Conservation (phyloP, 2,113 vertebrate species). For the Pterocles burchelli region DNA sequence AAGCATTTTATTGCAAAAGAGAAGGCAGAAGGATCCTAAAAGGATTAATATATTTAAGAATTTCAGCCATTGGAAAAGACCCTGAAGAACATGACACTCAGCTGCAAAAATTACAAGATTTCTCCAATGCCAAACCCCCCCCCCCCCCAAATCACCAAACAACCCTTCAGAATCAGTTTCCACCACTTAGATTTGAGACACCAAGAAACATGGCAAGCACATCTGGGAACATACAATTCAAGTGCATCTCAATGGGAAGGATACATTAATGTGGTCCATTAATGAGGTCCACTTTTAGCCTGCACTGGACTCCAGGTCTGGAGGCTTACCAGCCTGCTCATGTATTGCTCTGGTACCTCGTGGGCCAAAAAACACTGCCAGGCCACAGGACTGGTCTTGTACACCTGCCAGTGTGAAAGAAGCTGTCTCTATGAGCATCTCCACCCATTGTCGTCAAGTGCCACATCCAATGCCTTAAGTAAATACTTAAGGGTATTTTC, state of each 20-base stretch:
- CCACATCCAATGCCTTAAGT: not conserved
- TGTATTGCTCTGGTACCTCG: not conserved
- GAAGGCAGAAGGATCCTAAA: not conserved
- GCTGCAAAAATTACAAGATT: not conserved
- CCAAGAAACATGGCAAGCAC: not conserved
- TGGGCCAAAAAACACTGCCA: not conserved
- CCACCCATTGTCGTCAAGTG: fast-evolving
- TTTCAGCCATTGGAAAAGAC: not conserved
- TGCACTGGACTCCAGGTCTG: not conserved
- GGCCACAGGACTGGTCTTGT: too few relatives aligned
- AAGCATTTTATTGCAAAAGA: not conserved
- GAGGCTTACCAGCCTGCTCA: not conserved
- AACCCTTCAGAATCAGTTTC: not conserved
- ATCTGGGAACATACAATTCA: not conserved
- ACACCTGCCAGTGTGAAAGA: fast-evolving
- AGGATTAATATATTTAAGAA: not conserved
- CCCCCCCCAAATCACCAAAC: too few relatives aligned
- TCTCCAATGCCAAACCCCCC: not conserved
- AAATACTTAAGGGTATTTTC: too few relatives aligned
- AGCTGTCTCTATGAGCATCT: fast-evolving
- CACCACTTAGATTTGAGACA: not conserved
- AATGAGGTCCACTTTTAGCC: not conserved
- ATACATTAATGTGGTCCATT: not conserved
- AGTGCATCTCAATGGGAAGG: not conserved
- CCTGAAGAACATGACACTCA: not conserved